phyloP scores from a whole-genome alignment of 1,140 invertebrate species.

The Steinernema feltiae region DNA sequence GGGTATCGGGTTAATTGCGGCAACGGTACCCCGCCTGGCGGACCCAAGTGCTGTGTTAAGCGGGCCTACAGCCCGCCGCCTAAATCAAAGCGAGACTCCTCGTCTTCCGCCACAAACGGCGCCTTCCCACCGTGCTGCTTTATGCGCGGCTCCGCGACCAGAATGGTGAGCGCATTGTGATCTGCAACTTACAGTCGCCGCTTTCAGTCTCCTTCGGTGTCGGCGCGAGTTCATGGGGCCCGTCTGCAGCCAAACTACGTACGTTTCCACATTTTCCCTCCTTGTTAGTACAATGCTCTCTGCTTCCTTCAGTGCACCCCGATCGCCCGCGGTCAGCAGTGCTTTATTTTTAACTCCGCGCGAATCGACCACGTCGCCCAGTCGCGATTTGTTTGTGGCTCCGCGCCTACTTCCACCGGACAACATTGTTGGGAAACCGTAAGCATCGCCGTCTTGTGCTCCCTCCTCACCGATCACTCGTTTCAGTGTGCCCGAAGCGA shows the following conservation, averaged over 20 bases:
- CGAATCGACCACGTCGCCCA: constrained; percentile 1
- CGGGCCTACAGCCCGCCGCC: constrained; percentile 1
- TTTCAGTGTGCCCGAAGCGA: constrained; percentile 13
- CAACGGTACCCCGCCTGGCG: neutral
- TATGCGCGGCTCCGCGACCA: neutral
- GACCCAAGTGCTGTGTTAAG: neutral
- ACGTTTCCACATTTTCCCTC: neutral
- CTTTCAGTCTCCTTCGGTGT: neutral
- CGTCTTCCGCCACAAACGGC: neutral
- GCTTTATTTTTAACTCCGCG: neutral
- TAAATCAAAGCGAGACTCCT: neutral
- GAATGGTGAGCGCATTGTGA: neutral
- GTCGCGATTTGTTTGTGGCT: neutral
- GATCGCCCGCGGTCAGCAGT: neutral
- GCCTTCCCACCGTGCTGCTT: neutral
- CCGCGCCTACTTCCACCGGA: constrained; percentile 12
- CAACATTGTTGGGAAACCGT: constrained; percentile 9
- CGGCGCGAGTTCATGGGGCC: neutral
- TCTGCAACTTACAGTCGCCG: neutral
- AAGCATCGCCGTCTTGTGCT: neutral
- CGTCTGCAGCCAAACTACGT: neutral
- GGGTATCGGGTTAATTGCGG: neutral
- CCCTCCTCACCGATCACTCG: neutral
- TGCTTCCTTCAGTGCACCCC: neutral
- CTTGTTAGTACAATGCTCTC: neutral